Evolutionary conservation across 2,113 vertebrate genomes (phyloP).

Genomic region (Rhadina sibilatrix): DNA sequence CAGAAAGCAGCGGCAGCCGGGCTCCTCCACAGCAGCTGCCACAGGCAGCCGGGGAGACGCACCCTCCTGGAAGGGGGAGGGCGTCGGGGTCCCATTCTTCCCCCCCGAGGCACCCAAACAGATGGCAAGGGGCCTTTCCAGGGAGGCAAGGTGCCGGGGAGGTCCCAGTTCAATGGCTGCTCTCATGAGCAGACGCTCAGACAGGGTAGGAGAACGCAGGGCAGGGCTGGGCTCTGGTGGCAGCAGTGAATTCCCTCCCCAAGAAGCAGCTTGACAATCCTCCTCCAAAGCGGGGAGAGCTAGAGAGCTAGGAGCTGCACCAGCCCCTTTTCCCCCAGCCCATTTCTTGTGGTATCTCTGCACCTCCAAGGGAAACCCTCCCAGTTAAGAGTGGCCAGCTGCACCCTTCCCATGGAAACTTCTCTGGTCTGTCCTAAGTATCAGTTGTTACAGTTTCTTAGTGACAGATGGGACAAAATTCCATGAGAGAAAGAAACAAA

Average conservation of each 20-base stretch:
- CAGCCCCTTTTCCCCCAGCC: background rate
- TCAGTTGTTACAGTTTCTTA: rapidly evolving
- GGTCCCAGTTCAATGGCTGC: background rate
- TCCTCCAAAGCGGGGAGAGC: rapidly evolving
- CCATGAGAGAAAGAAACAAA: background rate
- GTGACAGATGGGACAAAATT: background rate
- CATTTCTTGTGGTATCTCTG: rapidly evolving
- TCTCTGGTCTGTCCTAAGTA: background rate
- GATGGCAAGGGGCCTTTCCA: too few relatives aligned
- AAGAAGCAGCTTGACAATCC: rapidly evolving
- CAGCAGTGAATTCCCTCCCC: background rate
- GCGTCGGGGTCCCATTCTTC: rapidly evolving
- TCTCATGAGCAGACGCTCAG: background rate
- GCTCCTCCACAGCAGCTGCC: background rate
- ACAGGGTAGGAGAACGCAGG: too few relatives aligned
- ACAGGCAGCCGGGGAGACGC: rapidly evolving
- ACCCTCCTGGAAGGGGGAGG: rapidly evolving
- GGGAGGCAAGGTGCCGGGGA: background rate
- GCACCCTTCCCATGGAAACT: background rate
- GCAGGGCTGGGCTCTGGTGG: background rate
- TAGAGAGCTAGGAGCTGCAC: rapidly evolving
- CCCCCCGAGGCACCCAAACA: background rate
- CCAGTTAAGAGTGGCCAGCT: background rate
- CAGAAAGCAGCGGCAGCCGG: background rate
- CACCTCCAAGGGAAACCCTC: background rate